Base-by-base conservation (phyloP, 92 coral and sea anemone species). In the Actinostola sp. region DNA sequence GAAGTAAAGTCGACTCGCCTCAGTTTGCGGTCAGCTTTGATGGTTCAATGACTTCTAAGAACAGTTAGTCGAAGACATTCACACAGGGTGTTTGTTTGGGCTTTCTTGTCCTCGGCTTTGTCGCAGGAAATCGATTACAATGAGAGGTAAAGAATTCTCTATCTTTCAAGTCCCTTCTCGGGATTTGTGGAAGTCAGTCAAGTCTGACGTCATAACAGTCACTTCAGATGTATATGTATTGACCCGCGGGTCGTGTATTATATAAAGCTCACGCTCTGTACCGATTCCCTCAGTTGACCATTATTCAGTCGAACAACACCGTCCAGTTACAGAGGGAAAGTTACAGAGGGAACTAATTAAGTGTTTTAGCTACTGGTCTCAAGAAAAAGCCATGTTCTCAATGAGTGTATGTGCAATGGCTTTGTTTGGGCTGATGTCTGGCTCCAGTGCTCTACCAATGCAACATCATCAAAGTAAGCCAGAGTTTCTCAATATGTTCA, bases 161-260 rank as follows among this genome's bases (percentile, higher is more conserved):
- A 6, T 39, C 44, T 39, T 39, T 39, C 44, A 39, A n/a, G n/a
- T n/a, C n/a, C n/a, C n/a, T n/a, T n/a, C n/a, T n/a, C n/a, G n/a
- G n/a, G n/a, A n/a, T n/a, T n/a, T n/a, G n/a, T n/a, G n/a, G n/a
- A n/a, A n/a, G n/a, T n/a, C n/a, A n/a, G 54, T 48, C 34, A 66
- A 15, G 56, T 15, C 20, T 68, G 74, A 68, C 74, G 74, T 68
- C 74, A 68, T 34, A 68, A 31, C 46, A 36, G 48, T 35, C 35
- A 21, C 56, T 33, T 50, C 39, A 50, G 74, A 68, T 51, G 61
- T 35, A 48, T 21, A 33, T 33, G 39, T n/a, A n/a, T 57, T 57
- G 63, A 57, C 63, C 63, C 46, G 62, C 26, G 24, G 62, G 62
- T 51, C 33, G 48, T 50, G n/a, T n/a, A n/a, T n/a, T 44, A 35